phyloP scores from a whole-genome alignment of 2,113 vertebrate species.

The Sinocyclocheilus rhinocerous region DNA sequence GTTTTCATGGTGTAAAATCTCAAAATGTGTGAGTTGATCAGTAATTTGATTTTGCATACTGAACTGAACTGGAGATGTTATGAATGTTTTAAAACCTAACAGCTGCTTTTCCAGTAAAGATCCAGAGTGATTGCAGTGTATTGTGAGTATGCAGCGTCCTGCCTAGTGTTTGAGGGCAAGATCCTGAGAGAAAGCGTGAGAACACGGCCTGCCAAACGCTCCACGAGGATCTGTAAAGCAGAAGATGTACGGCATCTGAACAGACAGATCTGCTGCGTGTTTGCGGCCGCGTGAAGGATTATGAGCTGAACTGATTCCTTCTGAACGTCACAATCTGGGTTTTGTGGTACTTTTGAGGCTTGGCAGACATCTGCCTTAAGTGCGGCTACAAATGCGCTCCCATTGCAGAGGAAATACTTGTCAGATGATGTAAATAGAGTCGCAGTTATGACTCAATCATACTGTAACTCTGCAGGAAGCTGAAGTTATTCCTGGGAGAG shows the following conservation, averaged over 20 bases:
- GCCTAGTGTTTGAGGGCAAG: not conserved
- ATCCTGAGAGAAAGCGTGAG: not conserved
- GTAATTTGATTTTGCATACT: too few relatives aligned
- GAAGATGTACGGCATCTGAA: not conserved
- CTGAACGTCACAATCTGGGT: conserved; percentile 56
- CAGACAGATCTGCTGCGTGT: conserved; percentile 59
- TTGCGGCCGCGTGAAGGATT: conserved; percentile 56
- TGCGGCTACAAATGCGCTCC: conserved; percentile 50
- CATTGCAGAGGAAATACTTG: conserved; percentile 55
- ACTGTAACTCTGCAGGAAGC: conserved; percentile 17
- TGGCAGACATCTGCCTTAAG: conserved; percentile 47
- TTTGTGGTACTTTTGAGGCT: conserved; percentile 57
- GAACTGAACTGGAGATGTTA: not conserved
- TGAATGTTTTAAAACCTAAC: not conserved
- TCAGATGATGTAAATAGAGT: conserved; percentile 49
- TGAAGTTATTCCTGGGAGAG: conserved; percentile 14
- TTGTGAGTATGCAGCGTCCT: not conserved
- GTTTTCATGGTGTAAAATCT: too few relatives aligned
- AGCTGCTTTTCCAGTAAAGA: not conserved
- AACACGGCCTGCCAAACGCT: not conserved
- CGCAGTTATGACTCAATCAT: conserved; percentile 42
- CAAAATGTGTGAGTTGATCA: too few relatives aligned
- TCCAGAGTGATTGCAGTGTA: not conserved
- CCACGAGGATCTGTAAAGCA: not conserved
- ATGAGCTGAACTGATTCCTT: conserved; percentile 60